phyloP scores from a whole-genome alignment of 1,140 invertebrate genomes.

The Ditylenchus dipsaci region DNA sequence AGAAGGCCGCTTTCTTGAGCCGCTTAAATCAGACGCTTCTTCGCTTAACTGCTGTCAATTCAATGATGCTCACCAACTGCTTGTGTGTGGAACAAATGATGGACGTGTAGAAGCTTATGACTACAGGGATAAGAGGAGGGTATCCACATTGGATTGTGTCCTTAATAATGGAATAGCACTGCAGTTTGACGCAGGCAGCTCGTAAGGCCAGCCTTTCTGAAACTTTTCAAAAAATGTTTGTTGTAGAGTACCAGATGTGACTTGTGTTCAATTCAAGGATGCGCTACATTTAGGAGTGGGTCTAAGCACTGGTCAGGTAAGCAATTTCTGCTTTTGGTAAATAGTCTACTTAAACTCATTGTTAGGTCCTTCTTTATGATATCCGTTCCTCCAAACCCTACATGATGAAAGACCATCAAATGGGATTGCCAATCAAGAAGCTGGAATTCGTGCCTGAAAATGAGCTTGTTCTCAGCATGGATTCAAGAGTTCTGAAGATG shows the following conservation, averaged over 20 bases:
- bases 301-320: conserved; percentile 80
- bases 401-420: conserved; percentile 87
- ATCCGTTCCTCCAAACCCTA: conserved; percentile 83
- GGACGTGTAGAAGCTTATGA: conserved; percentile 94
- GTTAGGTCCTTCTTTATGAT: conserved; percentile 79
- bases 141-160: conserved; percentile 79
- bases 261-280: conserved; percentile 63
- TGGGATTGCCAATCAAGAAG: conserved; percentile 82
- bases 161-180: conserved; percentile 66
- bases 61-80: conserved; percentile 80
- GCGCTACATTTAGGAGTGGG: conserved; percentile 81
- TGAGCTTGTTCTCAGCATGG: conserved; percentile 83
- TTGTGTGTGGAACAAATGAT: conserved; percentile 81
- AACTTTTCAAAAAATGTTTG: neutral
- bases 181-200: conserved; percentile 57
- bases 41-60: conserved; percentile 74
- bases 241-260: conserved; percentile 68
- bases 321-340: conserved; percentile 48
- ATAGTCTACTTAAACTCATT: conserved; percentile 14
- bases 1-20: conserved; percentile 83
- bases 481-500: conserved; percentile 83
- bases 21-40: conserved; percentile 71
- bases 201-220: conserved; percentile 7
- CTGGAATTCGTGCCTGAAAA: conserved; percentile 73
- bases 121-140: conserved; percentile 71